Evolutionary conservation across 2,113 vertebrate species (phyloP).

Genomic region (Ochotona princeps): DNA sequence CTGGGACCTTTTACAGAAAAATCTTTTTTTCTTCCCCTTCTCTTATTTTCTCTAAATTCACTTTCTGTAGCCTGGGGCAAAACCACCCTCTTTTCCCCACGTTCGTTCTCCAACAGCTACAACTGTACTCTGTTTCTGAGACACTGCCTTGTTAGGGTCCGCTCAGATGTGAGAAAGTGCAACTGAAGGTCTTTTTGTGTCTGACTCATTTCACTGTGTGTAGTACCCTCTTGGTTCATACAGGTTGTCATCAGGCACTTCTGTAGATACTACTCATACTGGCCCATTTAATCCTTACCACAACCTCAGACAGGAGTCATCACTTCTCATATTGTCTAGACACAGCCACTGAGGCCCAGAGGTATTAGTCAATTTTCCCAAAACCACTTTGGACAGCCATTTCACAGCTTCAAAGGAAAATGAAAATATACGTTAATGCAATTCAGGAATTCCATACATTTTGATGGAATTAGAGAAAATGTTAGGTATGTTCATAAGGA

Average conservation of each 20-base stretch:
- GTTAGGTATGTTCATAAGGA: not conserved
- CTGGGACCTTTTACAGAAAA: not conserved
- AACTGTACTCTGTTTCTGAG: not conserved
- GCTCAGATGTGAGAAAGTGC: not conserved
- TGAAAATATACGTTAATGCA: not conserved
- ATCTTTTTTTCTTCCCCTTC: not conserved
- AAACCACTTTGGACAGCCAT: not conserved
- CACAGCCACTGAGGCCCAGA: not conserved
- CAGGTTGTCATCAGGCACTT: not conserved
- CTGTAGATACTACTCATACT: not conserved
- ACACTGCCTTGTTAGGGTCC: not conserved
- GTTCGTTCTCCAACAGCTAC: too few species aligned
- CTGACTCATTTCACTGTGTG: not conserved
- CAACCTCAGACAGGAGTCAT: not conserved
- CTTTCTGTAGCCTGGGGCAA: not conserved
- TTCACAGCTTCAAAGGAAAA: constrained; percentile 17
- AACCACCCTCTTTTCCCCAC: not conserved
- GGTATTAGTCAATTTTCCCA: constrained; percentile 16
- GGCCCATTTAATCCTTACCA: not conserved
- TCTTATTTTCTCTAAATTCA: not conserved
- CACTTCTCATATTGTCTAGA: not conserved
- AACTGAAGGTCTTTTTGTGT: not conserved
- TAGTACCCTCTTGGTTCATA: not conserved
- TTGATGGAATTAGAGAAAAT: not conserved
- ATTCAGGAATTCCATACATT: not conserved